Evolutionary conservation across 2,797 vertebrate species (phyloP).

Genomic region (Schizothorax lantsangensis): DNA sequence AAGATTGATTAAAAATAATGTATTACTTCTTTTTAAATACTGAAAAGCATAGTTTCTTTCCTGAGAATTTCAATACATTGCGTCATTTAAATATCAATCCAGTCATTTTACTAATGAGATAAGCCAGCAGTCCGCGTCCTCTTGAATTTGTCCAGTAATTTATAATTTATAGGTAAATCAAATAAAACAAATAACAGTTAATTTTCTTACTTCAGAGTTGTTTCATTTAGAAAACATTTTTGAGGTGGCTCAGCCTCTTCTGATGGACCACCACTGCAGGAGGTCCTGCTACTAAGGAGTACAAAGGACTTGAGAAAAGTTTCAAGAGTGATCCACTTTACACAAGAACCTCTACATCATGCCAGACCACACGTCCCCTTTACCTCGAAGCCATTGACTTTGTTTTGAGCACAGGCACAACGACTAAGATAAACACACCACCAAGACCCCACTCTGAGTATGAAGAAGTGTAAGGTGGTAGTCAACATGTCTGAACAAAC

Average conservation of each 20-base stretch:
- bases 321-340: constrained; percentile 2
- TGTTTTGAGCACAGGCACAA: constrained; percentile 37
- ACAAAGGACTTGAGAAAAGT: constrained; percentile 12
- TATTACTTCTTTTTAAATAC: background rate
- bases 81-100: background rate
- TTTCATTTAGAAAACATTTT: background rate
- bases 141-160: background rate
- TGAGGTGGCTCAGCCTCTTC: background rate
- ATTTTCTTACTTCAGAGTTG: background rate
- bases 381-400: constrained; percentile 23
- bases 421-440: constrained; percentile 23
- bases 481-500: constrained; percentile 70
- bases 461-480: constrained; percentile 58
- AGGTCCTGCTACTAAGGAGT: background rate
- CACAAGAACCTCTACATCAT: constrained; percentile 24
- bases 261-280: background rate
- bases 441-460: constrained; percentile 29
- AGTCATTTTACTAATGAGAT: background rate
- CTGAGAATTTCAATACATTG: background rate
- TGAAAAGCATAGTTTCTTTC: background rate
- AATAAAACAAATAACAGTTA: background rate
- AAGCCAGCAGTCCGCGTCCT: background rate
- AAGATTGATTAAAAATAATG: too few relatives aligned
- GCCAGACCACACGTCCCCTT: constrained; percentile 31
- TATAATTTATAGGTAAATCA: background rate